Conservation (phyloP, 2,113 vertebrate species). For the Osmerus eperlanus region DNA sequence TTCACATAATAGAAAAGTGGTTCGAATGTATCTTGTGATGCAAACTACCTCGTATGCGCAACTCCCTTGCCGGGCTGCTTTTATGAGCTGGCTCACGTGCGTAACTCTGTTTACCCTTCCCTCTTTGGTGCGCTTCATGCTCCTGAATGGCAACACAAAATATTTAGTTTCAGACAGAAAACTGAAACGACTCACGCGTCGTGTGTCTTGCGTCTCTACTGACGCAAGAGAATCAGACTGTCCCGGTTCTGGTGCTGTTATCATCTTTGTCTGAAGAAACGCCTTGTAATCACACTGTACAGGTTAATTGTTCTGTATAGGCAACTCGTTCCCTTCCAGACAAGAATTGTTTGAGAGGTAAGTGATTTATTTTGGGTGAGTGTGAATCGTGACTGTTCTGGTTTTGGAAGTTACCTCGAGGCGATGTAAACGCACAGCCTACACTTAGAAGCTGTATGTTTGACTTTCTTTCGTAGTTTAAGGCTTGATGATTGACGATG, state of each 20-base stretch:
- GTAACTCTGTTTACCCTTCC: conserved; percentile 53
- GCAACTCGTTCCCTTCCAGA: conserved; percentile 17
- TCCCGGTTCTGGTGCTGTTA: conserved; percentile 5
- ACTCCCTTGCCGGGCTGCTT: conserved; percentile 58
- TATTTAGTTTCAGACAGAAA: conserved; percentile 68
- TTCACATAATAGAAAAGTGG: conserved; percentile 2
- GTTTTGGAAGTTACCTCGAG: no score
- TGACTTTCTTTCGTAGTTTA: no score
- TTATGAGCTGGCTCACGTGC: conserved; percentile 53
- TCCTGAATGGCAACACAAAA: conserved; percentile 69
- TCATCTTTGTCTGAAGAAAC: conserved; percentile 20
- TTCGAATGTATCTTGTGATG: conserved; percentile 33
- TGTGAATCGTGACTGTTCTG: conserved; percentile 8
- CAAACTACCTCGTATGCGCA: conserved; percentile 22
- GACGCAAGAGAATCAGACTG: no score
- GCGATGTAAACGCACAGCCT: background rate
- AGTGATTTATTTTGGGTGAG: conserved; percentile 39
- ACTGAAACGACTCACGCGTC: conserved; percentile 73
- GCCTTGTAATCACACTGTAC: conserved; percentile 3
- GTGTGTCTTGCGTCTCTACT: conserved; percentile 33
- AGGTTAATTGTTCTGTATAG: conserved; percentile 6
- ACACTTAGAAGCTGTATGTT: background rate
- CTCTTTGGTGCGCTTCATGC: conserved; percentile 55
- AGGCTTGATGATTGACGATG: no score
- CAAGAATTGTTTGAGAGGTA: conserved; percentile 50